phyloP scores from a whole-genome alignment of 2,113 vertebrate species.

The Cyanocitta stelleri region DNA sequence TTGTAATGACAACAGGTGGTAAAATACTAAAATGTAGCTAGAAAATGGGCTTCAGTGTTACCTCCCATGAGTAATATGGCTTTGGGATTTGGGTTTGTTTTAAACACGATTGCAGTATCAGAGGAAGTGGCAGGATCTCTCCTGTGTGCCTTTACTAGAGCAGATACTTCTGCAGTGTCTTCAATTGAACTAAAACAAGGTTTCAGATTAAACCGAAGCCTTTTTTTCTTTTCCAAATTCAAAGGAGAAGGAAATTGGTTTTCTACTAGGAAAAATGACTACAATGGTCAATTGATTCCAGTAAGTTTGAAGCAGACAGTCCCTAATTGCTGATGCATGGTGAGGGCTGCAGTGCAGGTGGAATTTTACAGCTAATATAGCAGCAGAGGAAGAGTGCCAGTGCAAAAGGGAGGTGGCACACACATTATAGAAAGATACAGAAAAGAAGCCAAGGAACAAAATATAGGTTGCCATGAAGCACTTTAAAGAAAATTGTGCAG shows the following conservation, averaged over 20 bases:
- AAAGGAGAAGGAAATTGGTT: not conserved
- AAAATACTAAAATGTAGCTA: not conserved
- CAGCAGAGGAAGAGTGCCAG: not conserved
- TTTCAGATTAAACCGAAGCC: not conserved
- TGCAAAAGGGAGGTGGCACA: not conserved
- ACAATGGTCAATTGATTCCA: not conserved
- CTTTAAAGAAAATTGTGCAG: not conserved
- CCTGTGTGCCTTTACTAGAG: not conserved
- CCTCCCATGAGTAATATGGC: not conserved
- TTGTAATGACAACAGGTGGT: not conserved
- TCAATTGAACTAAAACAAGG: not conserved
- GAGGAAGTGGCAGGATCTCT: not conserved
- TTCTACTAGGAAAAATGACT: not conserved
- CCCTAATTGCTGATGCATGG: not conserved
- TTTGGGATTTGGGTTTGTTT: not conserved
- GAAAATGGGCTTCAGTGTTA: not conserved
- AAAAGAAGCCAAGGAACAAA: not conserved
- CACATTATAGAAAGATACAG: rapidly evolving
- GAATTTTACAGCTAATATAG: not conserved
- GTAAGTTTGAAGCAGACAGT: not conserved
- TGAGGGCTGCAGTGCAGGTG: not conserved
- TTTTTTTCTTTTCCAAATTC: not conserved
- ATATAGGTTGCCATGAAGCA: not conserved
- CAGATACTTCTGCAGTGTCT: not conserved
- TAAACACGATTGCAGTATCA: not conserved